A percentile compares a stretch with the other conserved stretches of the same genome.
These are phyloP conservation scores for Heliconius hortense DNA, from an alignment of 2,888 invertebrate species.

Conservation along the genomic window DNA sequence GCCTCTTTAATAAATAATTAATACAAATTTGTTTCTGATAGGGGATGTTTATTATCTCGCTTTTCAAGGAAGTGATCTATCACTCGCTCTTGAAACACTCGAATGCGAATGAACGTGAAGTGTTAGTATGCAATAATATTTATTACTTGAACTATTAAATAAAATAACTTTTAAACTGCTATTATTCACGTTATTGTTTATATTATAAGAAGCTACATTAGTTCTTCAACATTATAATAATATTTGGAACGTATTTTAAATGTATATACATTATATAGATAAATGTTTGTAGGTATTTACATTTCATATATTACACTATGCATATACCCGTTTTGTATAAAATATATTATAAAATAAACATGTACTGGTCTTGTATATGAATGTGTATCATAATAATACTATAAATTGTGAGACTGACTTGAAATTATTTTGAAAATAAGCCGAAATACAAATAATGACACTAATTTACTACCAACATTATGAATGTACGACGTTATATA, in stretches of 20 bases:
- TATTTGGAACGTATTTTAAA: background rate
- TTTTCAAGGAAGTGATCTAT: slow-evolving; percentile 8
- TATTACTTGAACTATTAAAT: slow-evolving; percentile 6
- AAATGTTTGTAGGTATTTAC: too few relatives aligned
- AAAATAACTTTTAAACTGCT: slow-evolving; percentile 11
- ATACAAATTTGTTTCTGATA: background rate
- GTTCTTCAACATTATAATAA: background rate
- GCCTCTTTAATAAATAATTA: background rate
- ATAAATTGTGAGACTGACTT: too few relatives aligned
- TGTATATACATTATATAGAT: background rate
- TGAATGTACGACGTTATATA: background rate
- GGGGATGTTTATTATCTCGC: slow-evolving; percentile 3
- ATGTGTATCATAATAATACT: too few relatives aligned
- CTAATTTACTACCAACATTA: too few relatives aligned
- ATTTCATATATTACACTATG: background rate
- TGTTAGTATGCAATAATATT: slow-evolving; percentile 12
- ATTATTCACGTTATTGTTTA: slow-evolving; percentile 2
- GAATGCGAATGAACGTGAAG: slow-evolving; percentile 2
- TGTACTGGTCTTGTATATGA: too few relatives aligned
- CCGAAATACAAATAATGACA: too few relatives aligned
- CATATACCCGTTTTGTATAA: too few relatives aligned
- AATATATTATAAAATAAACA: too few relatives aligned
- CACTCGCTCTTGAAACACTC: slow-evolving; percentile 8
- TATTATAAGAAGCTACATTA: background rate
- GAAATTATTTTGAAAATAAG: too few relatives aligned